A percentile compares a stretch with the other conserved stretches of the same genome.
These are phyloP conservation scores for Heliconius hortense DNA, from an alignment of 2,888 invertebrate species.

Conservation along the genomic window DNA sequence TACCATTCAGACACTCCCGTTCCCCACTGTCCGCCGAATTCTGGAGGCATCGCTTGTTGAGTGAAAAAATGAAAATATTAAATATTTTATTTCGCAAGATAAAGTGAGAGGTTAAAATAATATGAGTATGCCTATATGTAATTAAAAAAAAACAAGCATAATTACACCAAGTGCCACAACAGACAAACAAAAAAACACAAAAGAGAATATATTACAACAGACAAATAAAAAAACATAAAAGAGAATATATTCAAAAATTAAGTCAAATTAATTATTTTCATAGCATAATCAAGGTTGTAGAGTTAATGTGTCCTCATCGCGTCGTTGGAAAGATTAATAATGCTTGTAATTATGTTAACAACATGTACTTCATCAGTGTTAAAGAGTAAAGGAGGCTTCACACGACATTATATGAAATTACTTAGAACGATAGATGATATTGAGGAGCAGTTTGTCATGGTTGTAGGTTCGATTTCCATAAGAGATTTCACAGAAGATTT, in stretches of 20 bases:
- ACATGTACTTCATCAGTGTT: slow-evolving; percentile 19
- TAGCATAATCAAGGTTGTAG: background rate
- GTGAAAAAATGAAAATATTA: too few species aligned
- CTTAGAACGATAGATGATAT: background rate
- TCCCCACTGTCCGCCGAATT: too few species aligned
- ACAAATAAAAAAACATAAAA: background rate
- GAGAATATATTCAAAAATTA: background rate
- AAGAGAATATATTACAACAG: background rate
- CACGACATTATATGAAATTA: background rate
- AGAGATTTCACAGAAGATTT: background rate
- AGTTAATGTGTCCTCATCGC: slow-evolving; percentile 5
- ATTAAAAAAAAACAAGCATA: too few species aligned
- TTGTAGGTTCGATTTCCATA: background rate
- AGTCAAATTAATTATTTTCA: background rate
- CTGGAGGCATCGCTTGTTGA: too few species aligned
- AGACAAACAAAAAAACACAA: background rate
- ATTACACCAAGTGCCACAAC: too few species aligned
- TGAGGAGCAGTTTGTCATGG: background rate
- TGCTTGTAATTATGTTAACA: slow-evolving; percentile 19
- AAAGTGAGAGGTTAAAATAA: too few species aligned
- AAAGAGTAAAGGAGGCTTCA: background rate
- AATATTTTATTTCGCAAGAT: too few species aligned
- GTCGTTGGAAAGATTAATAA: slow-evolving; percentile 20
- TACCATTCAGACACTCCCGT: too few species aligned
- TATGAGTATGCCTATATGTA: too few species aligned